Evolutionary conservation across 2,888 invertebrate species (phyloP).

Genomic region (Taphrorychus bicolor): DNA sequence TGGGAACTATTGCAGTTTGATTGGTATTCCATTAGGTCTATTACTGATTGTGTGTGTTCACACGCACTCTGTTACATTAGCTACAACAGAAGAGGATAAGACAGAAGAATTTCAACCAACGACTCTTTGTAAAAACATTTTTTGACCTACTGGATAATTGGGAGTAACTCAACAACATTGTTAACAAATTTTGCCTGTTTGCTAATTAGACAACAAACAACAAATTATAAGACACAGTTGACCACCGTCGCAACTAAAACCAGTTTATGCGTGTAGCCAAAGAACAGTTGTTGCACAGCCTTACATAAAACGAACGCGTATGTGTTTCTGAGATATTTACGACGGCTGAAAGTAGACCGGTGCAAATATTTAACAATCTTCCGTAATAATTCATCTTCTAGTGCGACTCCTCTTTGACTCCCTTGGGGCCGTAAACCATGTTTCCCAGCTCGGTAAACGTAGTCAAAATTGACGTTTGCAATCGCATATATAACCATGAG

Average conservation of each 20-base stretch:
- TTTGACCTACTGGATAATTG: not conserved
- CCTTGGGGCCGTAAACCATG: slow-evolving; percentile 23
- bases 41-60: too few relatives aligned
- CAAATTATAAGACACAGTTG: not conserved
- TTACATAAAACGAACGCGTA: slow-evolving; percentile 17
- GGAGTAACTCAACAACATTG: not conserved
- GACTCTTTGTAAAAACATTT: not conserved
- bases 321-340: slow-evolving; percentile 29
- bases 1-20: not conserved
- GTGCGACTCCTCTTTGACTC: slow-evolving; percentile 25
- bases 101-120: not conserved
- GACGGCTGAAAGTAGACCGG: slow-evolving; percentile 29
- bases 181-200: not conserved
- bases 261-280: not conserved
- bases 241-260: not conserved
- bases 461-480: slow-evolving; percentile 26
- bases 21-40: not conserved
- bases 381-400: slow-evolving; percentile 33
- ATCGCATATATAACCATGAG: too few relatives aligned
- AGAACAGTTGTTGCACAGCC: slow-evolving; percentile 6
- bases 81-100: not conserved
- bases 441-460: slow-evolving; percentile 13
- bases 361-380: slow-evolving; percentile 35
- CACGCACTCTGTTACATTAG: not conserved
- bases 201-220: not conserved